These are phyloP conservation scores for Eurytoma californica DNA, from an alignment of 2,888 invertebrate genomes.

Conservation along the genomic window DNA sequence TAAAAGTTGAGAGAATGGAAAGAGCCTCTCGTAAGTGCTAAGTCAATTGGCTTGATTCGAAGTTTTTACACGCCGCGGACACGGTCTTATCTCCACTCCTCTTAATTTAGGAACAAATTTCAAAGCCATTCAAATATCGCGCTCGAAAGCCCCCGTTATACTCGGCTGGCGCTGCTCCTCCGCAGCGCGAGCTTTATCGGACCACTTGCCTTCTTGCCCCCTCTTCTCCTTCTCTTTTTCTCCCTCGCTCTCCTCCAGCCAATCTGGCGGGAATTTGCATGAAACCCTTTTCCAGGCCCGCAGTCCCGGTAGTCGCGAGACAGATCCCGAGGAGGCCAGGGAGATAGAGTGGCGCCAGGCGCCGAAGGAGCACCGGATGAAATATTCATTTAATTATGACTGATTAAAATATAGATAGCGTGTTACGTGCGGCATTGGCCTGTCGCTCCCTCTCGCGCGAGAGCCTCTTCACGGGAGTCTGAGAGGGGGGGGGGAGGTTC, in stretches of 20 bases:
- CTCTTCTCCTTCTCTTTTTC: conserved; percentile 29
- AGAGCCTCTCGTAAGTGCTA: neutral
- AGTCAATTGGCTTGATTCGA: conserved; percentile 27
- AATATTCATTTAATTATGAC: conserved; percentile 73
- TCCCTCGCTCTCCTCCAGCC: conserved; percentile 53
- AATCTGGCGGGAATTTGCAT: conserved; percentile 69
- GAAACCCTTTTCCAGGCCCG: conserved; percentile 64
- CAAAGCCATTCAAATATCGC: conserved; percentile 58
- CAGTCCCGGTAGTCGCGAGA: conserved; percentile 55
- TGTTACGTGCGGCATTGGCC: conserved; percentile 68
- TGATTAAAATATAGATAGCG: conserved; percentile 72
- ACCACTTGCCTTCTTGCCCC: conserved; percentile 32
- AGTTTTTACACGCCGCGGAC: conserved; percentile 20
- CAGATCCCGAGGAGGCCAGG: conserved; percentile 27
- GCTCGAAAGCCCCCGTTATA: conserved; percentile 2
- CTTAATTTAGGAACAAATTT: conserved; percentile 62
- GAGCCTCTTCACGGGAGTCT: neutral
- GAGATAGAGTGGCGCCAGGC: neutral
- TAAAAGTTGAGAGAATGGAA: no score
- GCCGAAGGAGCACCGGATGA: conserved; percentile 64
- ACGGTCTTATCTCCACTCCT: conserved; percentile 53
- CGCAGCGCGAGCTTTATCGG: conserved; percentile 28
- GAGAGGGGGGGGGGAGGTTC: neutral
- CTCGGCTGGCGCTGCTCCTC: neutral
- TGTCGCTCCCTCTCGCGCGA: conserved; percentile 31